A percentile compares a stretch with the other conserved stretches of the same genome.
phyloP scores from a whole-genome alignment of 2,113 vertebrate genomes.

The Octodon degus region DNA sequence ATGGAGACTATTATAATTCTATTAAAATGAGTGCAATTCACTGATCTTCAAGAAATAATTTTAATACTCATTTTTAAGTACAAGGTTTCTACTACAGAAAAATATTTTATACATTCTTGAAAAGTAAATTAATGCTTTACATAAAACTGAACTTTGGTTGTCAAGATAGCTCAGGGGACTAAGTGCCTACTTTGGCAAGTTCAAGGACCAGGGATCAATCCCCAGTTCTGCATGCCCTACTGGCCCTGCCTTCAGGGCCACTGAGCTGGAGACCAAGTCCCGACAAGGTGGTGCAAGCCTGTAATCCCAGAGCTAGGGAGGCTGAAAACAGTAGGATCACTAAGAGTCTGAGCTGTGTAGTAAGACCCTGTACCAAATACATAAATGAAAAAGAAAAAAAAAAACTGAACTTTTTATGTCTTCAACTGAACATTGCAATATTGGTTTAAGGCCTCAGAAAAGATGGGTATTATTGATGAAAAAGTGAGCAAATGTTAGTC shows the following conservation, averaged over 20 bases:
- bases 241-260: too few species aligned
- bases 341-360: too few species aligned
- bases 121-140: constrained; percentile 39
- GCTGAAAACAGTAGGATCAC: too few species aligned
- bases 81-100: not conserved
- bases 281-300: too few species aligned
- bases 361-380: too few species aligned
- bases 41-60: constrained; percentile 17
- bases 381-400: too few species aligned
- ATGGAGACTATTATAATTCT: not conserved
- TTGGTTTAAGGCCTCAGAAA: not conserved
- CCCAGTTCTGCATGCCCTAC: too few species aligned
- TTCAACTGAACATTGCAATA: constrained; percentile 17
- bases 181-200: too few species aligned
- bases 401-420: not conserved
- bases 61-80: not conserved
- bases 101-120: not conserved
- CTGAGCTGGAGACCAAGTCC: too few species aligned
- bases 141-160: not conserved
- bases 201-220: too few species aligned
- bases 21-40: not conserved
- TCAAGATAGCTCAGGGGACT: too few species aligned
- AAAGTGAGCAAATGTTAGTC: constrained; percentile 27
- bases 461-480: not conserved
- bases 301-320: too few species aligned